Percentiles rank a stretch among this genome's conserved stretches.
Evolutionary conservation across 2,113 vertebrate genomes (phyloP).

Genomic region (Calidris pygmaea): DNA sequence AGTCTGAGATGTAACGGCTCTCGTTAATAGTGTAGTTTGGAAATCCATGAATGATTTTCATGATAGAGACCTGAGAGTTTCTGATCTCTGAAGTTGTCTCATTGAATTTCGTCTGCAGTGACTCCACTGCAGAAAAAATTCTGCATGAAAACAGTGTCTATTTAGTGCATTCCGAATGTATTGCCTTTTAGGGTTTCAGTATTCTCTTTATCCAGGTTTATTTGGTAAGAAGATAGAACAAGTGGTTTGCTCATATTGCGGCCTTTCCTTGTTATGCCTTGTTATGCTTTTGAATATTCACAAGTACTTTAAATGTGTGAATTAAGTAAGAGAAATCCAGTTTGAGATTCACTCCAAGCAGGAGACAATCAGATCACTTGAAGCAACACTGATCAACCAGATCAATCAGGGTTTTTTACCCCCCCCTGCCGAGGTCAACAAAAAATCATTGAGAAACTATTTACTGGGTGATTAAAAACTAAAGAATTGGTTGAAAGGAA

Average conservation of each 20-base stretch:
- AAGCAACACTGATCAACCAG: background rate
- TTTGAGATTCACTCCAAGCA: background rate
- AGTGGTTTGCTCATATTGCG: background rate
- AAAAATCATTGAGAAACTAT: background rate
- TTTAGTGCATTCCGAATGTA: background rate
- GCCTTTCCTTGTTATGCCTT: too few species aligned
- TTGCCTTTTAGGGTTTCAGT: background rate
- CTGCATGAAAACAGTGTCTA: background rate
- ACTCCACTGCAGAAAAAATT: background rate
- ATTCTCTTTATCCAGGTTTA: background rate
- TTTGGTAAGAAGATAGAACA: background rate
- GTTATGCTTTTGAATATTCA: background rate
- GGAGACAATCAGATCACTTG: background rate
- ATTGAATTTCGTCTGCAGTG: background rate
- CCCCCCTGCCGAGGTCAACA: background rate
- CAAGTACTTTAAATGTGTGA: background rate
- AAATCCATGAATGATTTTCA: background rate
- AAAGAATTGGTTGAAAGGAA: background rate
- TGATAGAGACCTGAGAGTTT: background rate
- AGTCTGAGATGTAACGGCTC: background rate
- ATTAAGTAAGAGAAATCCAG: background rate
- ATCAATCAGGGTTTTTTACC: background rate
- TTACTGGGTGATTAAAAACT: background rate
- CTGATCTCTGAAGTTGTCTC: background rate
- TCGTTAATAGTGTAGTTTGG: background rate